A percentile compares a stretch with the other conserved stretches of the same genome.
phyloP scores from a whole-genome alignment of 2,888 invertebrate genomes.

The Pachycephus smyrnensis region DNA sequence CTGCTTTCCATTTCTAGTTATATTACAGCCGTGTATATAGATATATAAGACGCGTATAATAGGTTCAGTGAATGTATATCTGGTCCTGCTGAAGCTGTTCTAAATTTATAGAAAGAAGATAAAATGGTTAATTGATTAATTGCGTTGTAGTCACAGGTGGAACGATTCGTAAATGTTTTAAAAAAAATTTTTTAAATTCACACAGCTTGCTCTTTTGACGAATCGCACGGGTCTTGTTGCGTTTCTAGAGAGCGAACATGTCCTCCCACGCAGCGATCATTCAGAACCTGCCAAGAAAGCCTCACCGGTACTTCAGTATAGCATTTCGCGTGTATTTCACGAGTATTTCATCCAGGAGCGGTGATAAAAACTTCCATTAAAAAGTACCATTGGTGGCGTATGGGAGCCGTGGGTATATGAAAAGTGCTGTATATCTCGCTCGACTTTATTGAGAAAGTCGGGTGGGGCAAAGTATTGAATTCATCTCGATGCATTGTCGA shows the following conservation, averaged over 20 bases:
- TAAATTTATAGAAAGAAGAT: background rate
- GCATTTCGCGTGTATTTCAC: background rate
- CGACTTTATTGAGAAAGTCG: conserved; percentile 43
- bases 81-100: background rate
- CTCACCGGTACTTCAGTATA: background rate
- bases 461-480: conserved; percentile 45
- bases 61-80: background rate
- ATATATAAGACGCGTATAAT: background rate
- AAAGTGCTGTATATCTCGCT: conserved; percentile 37
- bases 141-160: background rate
- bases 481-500: conserved; percentile 55
- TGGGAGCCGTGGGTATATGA: conserved; percentile 3
- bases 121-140: background rate
- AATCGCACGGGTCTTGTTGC: background rate
- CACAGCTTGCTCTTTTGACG: background rate
- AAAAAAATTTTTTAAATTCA: background rate
- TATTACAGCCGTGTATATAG: background rate
- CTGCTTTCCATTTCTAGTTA: background rate
- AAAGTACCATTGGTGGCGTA: conserved; percentile 27
- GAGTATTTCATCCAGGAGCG: conserved; percentile 6
- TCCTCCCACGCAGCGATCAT: conserved; percentile 7
- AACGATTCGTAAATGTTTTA: background rate
- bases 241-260: background rate
- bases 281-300: conserved; percentile 3
- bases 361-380: conserved; percentile 28